Base-by-base conservation (phyloP, 1,140 invertebrate species). In the Cyclina sinensis region DNA sequence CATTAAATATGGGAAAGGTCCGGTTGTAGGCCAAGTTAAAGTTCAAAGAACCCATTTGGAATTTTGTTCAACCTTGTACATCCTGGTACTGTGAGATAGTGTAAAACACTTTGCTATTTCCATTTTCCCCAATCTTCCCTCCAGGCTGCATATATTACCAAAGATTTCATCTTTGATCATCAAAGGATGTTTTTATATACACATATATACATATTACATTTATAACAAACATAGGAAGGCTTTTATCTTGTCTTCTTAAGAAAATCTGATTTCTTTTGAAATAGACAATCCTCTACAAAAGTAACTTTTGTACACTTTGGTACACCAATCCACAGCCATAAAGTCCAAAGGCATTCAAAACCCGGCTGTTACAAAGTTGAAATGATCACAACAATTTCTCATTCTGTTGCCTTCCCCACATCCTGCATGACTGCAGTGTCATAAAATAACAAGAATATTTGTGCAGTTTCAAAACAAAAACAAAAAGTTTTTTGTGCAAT, bases 121-220 rank as follows among this genome's bases (percentile, higher is more conserved):
- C 14, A 14, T 43, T 43, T 43, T 43, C 14, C 43, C 14, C 43
- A 43, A 7, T 43, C 11, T 18, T 70, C 35, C 65, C 65, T 70
- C 18, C 0, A 70, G 65, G 65, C 65, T 70, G 65, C 65, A 70
- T 70, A 70, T 32, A 70, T 70, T 70, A 37, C 14, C n/a, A 16
- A 3, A 70, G 32, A 70, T 37, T 37, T 70, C 24, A 70, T 70
- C 65, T 70, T 70, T 70, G 30, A 70, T 70, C 24, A 30, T 70
- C 24, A 18, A 18, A 37, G 3, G 9, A 21, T 9, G 5, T 43
- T 4, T 37, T 37, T 37, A 37, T 70, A 70, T 37, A 14, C 30
- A 7, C 14, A 37, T 35, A 37, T 39, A 70, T 37, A 37, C n/a
- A 70, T 37, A 32, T 37, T 3, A 39, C 35, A 37, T 70, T 70